phyloP scores from a whole-genome alignment of 1,140 invertebrate species.

The Macrobrachium nipponense region DNA sequence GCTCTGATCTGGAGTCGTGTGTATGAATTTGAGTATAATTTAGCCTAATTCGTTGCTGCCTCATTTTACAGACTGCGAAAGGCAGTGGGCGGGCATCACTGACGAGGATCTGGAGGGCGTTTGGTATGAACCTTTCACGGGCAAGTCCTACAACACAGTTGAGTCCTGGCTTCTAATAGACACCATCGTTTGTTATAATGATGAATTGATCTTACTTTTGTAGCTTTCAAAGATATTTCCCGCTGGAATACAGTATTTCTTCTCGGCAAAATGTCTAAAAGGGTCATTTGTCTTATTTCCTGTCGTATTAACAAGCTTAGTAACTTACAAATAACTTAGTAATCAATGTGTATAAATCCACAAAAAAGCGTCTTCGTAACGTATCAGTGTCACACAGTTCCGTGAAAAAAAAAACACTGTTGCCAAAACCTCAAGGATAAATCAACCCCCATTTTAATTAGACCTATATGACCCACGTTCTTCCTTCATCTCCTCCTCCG shows the following conservation, averaged over 20 bases:
- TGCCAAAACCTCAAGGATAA: neutral
- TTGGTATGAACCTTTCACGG: conserved; percentile 40
- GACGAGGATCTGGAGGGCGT: conserved; percentile 35
- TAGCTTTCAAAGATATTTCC: neutral
- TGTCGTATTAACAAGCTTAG: too few relatives aligned
- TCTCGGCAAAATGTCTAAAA: too few relatives aligned
- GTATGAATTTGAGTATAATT: neutral
- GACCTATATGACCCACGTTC: neutral
- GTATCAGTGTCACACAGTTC: too few relatives aligned
- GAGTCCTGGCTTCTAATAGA: too few relatives aligned
- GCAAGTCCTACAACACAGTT: conserved; percentile 10
- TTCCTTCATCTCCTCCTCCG: too few relatives aligned
- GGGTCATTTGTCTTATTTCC: too few relatives aligned
- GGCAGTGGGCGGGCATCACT: conserved; percentile 46
- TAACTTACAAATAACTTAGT: too few relatives aligned
- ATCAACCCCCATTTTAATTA: neutral
- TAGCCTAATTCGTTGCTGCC: neutral
- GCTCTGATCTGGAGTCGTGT: neutral
- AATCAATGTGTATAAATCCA: too few relatives aligned
- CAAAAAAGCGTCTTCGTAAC: too few relatives aligned
- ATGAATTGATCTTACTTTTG: too few relatives aligned
- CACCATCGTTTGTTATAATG: too few relatives aligned
- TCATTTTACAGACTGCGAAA: conserved; percentile 38
- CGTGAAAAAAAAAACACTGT: neutral
- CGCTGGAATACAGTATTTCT: neutral